These are phyloP conservation scores for Acanthurus leucopareius DNA, from an alignment of 2,797 vertebrate genomes.

Conservation along the genomic window DNA sequence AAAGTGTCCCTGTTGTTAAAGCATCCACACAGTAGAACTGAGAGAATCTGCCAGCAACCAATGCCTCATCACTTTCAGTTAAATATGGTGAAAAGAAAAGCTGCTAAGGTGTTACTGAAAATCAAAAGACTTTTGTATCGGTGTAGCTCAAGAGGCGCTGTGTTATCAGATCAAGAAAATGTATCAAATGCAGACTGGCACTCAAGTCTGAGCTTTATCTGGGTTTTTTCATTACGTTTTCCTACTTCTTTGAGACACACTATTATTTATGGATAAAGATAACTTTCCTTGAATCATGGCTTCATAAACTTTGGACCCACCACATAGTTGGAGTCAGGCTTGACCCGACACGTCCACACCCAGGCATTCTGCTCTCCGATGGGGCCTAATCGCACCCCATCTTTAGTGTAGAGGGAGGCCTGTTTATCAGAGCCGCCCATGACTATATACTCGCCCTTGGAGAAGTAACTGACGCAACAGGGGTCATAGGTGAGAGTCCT, in stretches of 20 bases:
- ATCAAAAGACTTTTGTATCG: constrained; percentile 52
- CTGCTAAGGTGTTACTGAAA: constrained; percentile 55
- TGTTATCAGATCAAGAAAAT: constrained; percentile 41
- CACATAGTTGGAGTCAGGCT: constrained; percentile 98
- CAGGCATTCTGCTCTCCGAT: constrained; percentile 95
- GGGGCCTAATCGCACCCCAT: constrained; percentile 92
- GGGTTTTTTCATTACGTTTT: constrained; percentile 27
- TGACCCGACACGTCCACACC: constrained; percentile 96
- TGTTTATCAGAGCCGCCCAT: constrained; percentile 96
- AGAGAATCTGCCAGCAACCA: constrained; percentile 66
- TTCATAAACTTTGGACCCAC: constrained; percentile 82
- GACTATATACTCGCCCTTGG: constrained; percentile 96
- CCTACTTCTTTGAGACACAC: constrained; percentile 6
- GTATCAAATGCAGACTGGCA: constrained; percentile 23
- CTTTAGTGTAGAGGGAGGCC: constrained; percentile 96
- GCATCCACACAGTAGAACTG: constrained; percentile 62
- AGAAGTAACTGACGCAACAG: constrained; percentile 97
- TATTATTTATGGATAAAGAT: constrained; percentile 17
- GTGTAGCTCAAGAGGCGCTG: constrained; percentile 20
- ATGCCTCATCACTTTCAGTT: constrained; percentile 65
- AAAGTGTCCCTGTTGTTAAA: constrained; percentile 78
- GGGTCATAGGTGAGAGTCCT: constrained; percentile 93
- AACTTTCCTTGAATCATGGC: constrained; percentile 23
- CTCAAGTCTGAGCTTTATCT: constrained; percentile 17
- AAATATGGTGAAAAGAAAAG: constrained; percentile 67